phyloP scores from a whole-genome alignment of 1,140 invertebrate genomes.

The Trypoxylus dichotomus region DNA sequence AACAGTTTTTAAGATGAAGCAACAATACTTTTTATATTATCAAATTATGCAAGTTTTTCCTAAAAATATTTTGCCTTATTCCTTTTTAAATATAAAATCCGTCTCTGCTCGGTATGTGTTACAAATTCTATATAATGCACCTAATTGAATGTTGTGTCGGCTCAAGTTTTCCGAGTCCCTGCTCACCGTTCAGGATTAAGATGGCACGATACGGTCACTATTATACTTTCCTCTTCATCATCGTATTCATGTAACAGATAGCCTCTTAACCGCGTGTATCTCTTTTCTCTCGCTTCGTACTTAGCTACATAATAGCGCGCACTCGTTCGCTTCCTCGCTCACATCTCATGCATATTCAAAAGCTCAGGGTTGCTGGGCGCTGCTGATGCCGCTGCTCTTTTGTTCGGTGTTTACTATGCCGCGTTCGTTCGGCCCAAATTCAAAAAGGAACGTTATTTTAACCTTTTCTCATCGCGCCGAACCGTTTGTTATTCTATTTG shows the following conservation, averaged over 20 bases:
- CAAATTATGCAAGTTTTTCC: no score
- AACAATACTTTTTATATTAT: no score
- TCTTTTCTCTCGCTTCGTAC: constrained; percentile 17
- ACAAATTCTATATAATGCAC: constrained; percentile 38
- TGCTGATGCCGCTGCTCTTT: constrained; percentile 17
- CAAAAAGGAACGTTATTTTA: constrained; percentile 14
- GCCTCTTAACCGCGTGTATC: constrained; percentile 32
- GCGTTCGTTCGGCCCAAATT: constrained; percentile 9
- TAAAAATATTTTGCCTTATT: background rate
- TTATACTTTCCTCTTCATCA: constrained; percentile 39
- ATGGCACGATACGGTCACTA: constrained; percentile 43
- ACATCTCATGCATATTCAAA: constrained; percentile 1
- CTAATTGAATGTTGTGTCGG: constrained; percentile 43
- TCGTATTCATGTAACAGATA: constrained; percentile 38
- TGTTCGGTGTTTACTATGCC: constrained; percentile 7
- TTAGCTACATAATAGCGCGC: background rate
- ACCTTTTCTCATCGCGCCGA: constrained; percentile 13
- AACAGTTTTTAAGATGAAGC: no score
- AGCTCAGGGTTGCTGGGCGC: background rate
- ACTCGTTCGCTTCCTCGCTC: background rate
- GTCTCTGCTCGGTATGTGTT: constrained; percentile 26
- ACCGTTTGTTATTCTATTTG: constrained; percentile 28
- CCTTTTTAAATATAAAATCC: background rate
- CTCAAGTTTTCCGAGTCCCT: constrained; percentile 36
- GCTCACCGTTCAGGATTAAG: constrained; percentile 41